Evolutionary conservation across 2,888 invertebrate genomes (phyloP).

Genomic region (Drosophila mettleri): DNA sequence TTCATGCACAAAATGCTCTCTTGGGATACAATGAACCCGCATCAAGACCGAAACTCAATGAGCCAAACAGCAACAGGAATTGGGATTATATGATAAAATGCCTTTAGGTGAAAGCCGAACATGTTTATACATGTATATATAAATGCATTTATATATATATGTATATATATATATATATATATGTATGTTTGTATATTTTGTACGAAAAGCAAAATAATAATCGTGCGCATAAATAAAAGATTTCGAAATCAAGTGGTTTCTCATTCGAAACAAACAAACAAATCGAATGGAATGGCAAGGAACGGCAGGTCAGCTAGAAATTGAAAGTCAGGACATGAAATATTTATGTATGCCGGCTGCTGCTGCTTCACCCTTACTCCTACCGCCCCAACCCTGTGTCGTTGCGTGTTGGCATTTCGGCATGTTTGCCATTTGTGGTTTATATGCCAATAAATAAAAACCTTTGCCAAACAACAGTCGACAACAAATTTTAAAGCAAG

Average conservation of each 20-base stretch:
- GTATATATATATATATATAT: not conserved
- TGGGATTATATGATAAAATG: conserved; percentile 76
- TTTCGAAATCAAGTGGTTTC: conserved; percentile 74
- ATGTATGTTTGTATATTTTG: conserved; percentile 7
- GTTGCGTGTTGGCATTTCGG: conserved; percentile 58
- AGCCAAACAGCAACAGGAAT: conserved; percentile 49
- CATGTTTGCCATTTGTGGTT: conserved; percentile 74
- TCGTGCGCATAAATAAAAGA: conserved; percentile 77
- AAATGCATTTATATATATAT: not conserved
- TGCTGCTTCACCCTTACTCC: not conserved
- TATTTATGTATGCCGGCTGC: conserved; percentile 59
- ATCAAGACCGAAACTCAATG: conserved; percentile 69
- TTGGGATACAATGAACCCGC: conserved; percentile 67
- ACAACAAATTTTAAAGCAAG: conserved; percentile 69
- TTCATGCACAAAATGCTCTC: conserved; percentile 55
- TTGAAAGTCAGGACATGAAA: conserved; percentile 77
- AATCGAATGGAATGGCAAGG: conserved; percentile 46
- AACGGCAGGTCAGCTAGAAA: conserved; percentile 51
- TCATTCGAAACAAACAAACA: conserved; percentile 60
- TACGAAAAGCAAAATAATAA: conserved; percentile 72
- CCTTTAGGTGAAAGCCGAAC: conserved; percentile 66
- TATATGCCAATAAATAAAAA: conserved; percentile 77
- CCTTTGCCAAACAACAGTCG: conserved; percentile 56
- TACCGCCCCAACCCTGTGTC: not conserved
- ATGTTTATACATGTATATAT: conserved; percentile 12